A percentile compares a stretch with the other conserved stretches of the same genome.
phyloP scores from a whole-genome alignment of 2,888 invertebrate species.

The Drosophila nr. perissopoda region DNA sequence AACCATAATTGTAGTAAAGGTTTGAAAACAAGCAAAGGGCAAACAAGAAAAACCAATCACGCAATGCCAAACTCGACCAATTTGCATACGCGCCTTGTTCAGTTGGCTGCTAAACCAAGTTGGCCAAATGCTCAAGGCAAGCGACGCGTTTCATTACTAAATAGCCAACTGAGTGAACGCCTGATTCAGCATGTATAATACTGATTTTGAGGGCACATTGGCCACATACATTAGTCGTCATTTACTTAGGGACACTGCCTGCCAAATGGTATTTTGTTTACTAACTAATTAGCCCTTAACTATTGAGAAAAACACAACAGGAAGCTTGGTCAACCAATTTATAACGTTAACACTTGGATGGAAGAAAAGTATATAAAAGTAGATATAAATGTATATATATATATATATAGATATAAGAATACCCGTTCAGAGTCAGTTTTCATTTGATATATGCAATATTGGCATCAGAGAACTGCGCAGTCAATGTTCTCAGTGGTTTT shows the following conservation, averaged over 20 bases:
- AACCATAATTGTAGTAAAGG: conserved; percentile 12
- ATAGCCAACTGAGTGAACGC: conserved; percentile 46
- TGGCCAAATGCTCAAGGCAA: conserved; percentile 55
- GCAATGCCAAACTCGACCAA: conserved; percentile 41
- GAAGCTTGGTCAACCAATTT: not conserved
- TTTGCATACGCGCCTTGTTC: conserved; percentile 57
- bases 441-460: not conserved
- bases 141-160: conserved; percentile 51
- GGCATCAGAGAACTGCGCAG: not conserved
- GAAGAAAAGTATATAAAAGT: not conserved
- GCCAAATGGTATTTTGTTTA: not conserved
- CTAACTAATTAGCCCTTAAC: not conserved
- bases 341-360: not conserved
- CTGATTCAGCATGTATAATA: conserved; percentile 44
- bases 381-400: not conserved
- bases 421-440: not conserved
- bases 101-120: conserved; percentile 10
- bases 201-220: conserved; percentile 47
- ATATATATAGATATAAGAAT: too few relatives aligned
- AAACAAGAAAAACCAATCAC: conserved; percentile 50
- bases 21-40: conserved; percentile 60
- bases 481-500: not conserved
- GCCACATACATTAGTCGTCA: not conserved
- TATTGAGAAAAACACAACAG: not conserved
- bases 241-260: not conserved